Conservation (phyloP, 2,888 invertebrate genomes). For the Aleiodes leptofemur region DNA sequence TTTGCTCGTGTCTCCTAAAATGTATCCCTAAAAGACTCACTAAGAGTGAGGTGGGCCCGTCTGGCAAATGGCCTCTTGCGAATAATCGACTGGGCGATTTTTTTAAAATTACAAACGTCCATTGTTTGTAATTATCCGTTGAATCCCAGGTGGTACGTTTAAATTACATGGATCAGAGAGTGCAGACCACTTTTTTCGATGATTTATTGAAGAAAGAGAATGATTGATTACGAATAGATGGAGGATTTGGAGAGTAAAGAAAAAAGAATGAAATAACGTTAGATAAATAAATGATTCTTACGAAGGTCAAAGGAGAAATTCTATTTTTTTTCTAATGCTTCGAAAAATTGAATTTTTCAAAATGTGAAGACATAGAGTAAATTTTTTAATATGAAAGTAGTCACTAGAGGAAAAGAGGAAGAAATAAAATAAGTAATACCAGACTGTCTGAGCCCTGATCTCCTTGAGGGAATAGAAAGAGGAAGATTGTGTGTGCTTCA, state of each 20-base stretch:
- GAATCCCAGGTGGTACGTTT: constrained; percentile 31
- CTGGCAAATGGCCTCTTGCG: neutral
- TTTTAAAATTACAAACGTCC: constrained; percentile 52
- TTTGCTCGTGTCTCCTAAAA: constrained; percentile 53
- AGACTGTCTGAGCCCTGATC: constrained; percentile 13
- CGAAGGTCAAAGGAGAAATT: no score
- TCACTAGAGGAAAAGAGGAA: neutral
- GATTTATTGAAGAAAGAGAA: constrained; percentile 5
- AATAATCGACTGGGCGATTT: constrained; percentile 9
- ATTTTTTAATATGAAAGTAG: neutral
- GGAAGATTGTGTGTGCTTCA: constrained; percentile 34
- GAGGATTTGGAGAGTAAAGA: no score
- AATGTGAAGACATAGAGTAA: neutral
- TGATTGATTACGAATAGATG: constrained; percentile 13
- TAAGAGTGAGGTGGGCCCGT: neutral
- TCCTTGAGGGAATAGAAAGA: constrained; percentile 21
- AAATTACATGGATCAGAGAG: constrained; percentile 24
- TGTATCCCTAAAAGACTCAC: constrained; percentile 18
- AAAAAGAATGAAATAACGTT: no score
- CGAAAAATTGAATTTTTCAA: no score
- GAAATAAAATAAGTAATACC: neutral
- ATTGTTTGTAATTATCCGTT: constrained; percentile 49
- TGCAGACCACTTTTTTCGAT: constrained; percentile 10
- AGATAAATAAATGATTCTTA: no score
- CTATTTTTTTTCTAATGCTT: no score